Evolutionary conservation across 2,797 vertebrate species (phyloP).

Genomic region (Telmatherina bonti): DNA sequence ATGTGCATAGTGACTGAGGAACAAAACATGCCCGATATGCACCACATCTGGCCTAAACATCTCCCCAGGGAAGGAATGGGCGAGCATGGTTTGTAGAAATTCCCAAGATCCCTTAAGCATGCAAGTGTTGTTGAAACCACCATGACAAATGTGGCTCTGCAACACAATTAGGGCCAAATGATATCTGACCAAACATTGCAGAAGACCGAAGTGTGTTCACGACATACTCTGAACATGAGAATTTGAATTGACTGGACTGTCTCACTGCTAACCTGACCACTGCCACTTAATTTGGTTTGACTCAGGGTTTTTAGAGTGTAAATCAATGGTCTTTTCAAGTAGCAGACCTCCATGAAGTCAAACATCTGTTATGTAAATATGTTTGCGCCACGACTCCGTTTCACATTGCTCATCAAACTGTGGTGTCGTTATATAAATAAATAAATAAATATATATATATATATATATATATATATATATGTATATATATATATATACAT

Average conservation of each 20-base stretch:
- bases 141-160: conserved; percentile 65
- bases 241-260: conserved; percentile 38
- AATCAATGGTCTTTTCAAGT: conserved; percentile 70
- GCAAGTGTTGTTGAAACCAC: conserved; percentile 66
- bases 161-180: conserved; percentile 53
- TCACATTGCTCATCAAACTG: conserved; percentile 50
- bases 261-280: conserved; percentile 41
- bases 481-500: no score
- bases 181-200: conserved; percentile 45
- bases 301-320: conserved; percentile 55
- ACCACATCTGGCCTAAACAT: conserved; percentile 62
- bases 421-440: conserved; percentile 49
- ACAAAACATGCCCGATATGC: conserved; percentile 66
- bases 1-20: conserved; percentile 47
- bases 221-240: conserved; percentile 39
- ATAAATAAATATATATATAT: no score
- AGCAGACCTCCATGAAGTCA: conserved; percentile 78
- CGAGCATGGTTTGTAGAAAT: conserved; percentile 53
- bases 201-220: conserved; percentile 26
- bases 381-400: conserved; percentile 37
- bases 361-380: conserved; percentile 79
- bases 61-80: conserved; percentile 45
- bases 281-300: conserved; percentile 60
- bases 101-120: conserved; percentile 40
- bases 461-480: no score